phyloP scores from a whole-genome alignment of 2,797 vertebrate genomes.

The Neopelma chrysocephalum region DNA sequence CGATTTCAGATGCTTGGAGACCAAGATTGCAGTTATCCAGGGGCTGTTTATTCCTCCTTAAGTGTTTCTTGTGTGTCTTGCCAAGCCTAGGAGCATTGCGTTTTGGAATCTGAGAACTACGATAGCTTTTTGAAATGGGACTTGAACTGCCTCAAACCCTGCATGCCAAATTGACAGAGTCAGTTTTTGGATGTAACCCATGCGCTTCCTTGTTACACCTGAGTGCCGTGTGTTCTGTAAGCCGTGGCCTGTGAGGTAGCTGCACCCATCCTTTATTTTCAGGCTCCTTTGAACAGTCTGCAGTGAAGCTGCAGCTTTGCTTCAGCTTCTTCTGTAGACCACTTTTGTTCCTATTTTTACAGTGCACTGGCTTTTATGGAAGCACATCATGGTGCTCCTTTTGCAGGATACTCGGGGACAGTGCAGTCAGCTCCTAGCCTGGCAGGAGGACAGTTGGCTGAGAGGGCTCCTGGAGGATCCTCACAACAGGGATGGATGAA shows the following conservation, averaged over 20 bases:
- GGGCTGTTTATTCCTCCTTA: neutral
- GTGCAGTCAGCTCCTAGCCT: rapidly evolving
- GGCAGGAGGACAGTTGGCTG: neutral
- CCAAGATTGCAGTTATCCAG: neutral
- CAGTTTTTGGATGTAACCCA: neutral
- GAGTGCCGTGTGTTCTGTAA: rapidly evolving
- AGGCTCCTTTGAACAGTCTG: neutral
- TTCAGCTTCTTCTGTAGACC: neutral
- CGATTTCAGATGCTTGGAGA: neutral
- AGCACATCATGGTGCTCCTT: neutral
- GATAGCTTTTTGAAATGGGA: neutral
- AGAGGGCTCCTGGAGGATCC: neutral
- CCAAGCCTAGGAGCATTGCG: rapidly evolving
- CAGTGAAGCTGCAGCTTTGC: neutral
- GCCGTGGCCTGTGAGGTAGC: neutral
- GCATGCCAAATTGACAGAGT: neutral
- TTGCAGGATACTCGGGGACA: neutral
- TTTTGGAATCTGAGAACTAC: neutral
- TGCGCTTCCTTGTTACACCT: neutral
- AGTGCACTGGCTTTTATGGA: neutral
- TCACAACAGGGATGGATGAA: neutral
- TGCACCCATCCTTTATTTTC: neutral
- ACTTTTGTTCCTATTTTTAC: neutral
- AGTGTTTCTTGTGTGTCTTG: neutral
- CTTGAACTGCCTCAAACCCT: neutral